Evolutionary conservation across 35 echinoderm and acorn worm species (phyloP).

Genomic region (Patiria miniata): DNA sequence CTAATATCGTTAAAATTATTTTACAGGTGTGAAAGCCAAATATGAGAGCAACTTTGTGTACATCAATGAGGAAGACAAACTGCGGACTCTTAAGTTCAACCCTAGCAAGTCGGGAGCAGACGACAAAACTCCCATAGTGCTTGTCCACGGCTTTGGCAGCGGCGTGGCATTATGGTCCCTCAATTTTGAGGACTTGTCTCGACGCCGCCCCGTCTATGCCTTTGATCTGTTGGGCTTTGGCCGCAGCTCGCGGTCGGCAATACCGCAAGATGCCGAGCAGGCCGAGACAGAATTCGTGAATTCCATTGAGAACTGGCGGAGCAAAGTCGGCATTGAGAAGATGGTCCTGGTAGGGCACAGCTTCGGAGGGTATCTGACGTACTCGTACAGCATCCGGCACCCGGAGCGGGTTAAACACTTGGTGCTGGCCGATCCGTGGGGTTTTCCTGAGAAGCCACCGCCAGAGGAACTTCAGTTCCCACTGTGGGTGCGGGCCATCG

Average conservation of each 20-base stretch:
- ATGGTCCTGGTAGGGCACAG: slow-evolving; percentile 96
- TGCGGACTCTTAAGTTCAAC: slow-evolving; percentile 82
- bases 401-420: slow-evolving; percentile 84
- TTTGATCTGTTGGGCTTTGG: slow-evolving; percentile 90
- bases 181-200: slow-evolving; percentile 74
- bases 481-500: slow-evolving; percentile 64
- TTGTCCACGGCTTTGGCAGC: slow-evolving; percentile 89
- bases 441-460: slow-evolving; percentile 54
- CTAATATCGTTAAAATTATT: no score
- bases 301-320: slow-evolving; percentile 88
- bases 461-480: slow-evolving; percentile 49
- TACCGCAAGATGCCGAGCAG: slow-evolving; percentile 61
- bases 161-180: slow-evolving; percentile 85
- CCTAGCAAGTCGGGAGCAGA: slow-evolving; percentile 29
- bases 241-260: slow-evolving; percentile 73
- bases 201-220: slow-evolving; percentile 78
- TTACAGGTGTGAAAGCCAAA: slow-evolving; percentile 56
- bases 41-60: slow-evolving; percentile 79
- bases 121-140: slow-evolving; percentile 74
- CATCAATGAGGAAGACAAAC: slow-evolving; percentile 59
- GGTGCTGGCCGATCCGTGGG: slow-evolving; percentile 94
- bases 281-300: slow-evolving; percentile 84
- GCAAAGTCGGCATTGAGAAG: slow-evolving; percentile 71
- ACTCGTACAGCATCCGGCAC: slow-evolving; percentile 76
- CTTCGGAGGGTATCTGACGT: slow-evolving; percentile 81